Percentiles rank a stretch among this genome's conserved stretches.
Conservation (phyloP, 2,888 invertebrate genomes). For the Apodemia hepburni region DNA sequence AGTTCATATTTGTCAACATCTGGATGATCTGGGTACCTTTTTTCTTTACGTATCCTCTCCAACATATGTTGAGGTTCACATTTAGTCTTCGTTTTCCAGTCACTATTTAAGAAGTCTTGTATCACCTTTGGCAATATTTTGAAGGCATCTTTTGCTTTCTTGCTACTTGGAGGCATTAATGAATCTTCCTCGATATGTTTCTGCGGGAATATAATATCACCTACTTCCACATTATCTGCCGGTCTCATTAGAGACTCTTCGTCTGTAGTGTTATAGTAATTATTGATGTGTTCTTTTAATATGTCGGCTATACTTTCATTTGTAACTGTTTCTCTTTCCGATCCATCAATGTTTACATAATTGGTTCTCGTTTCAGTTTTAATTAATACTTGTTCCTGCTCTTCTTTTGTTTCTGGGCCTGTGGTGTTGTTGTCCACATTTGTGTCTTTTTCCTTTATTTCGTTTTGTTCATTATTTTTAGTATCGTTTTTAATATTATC, state of each 20-base stretch:
- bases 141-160: constrained; percentile 55
- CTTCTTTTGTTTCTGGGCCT: constrained; percentile 35
- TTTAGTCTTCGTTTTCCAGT: constrained; percentile 70
- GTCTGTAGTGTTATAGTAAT: constrained; percentile 46
- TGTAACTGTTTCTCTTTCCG: constrained; percentile 58
- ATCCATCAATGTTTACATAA: constrained; percentile 69
- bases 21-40: constrained; percentile 78
- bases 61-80: constrained; percentile 87
- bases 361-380: constrained; percentile 70
- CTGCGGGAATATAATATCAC: constrained; percentile 60
- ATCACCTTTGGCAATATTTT: constrained; percentile 78
- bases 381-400: constrained; percentile 54
- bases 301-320: constrained; percentile 54
- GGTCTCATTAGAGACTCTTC: constrained; percentile 23
- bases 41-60: constrained; percentile 84
- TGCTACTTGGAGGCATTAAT: constrained; percentile 52
- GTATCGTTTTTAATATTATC: constrained; percentile 37
- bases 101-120: constrained; percentile 76
- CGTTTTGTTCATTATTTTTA: constrained; percentile 8
- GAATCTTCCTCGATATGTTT: constrained; percentile 38
- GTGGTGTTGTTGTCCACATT: constrained; percentile 28
- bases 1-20: constrained; percentile 83
- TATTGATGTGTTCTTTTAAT: constrained; percentile 55
- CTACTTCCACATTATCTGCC: constrained; percentile 49
- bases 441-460: constrained; percentile 24